Evolutionary conservation across 2,888 invertebrate species (phyloP), one percentile per base, ranked within the genome.

Genomic region (Scrobipalpa atriplicella): DNA sequence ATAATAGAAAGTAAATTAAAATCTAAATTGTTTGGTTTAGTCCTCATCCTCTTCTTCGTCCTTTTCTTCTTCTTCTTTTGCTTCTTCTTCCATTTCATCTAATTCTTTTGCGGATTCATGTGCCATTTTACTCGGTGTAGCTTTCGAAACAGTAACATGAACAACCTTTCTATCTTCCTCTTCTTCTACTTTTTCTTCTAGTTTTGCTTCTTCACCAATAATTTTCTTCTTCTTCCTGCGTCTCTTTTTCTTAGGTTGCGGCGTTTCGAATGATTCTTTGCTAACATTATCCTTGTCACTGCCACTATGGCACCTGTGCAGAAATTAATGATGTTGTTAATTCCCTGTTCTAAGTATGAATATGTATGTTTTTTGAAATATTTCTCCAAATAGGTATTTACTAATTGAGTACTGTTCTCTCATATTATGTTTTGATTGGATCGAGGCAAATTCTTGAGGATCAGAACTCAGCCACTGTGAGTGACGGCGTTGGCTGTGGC

Each of bases 181-280:
- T 38, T 36, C 60, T 16, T 60, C 60, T 39, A 38, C 3, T 60
- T 60, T 60, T 38, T 60, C 18, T 38, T 60, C 60, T 60, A 1
- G 47, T 47, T n/a, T 47, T 0, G 47, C 16, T 47, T 21, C 54
- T 56, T 56, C 54, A 21, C 29, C 21, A 11, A 11, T 19, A 10
- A 10, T 36, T 10, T 39, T 60, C 38, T 60, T 39, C 10, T 60
- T 60, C 18, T 8, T 60, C 29, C 9, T 60, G 36, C 60, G 54
- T 21, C 11, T 56, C 29, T 21, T 56, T 18, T 56, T 21, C 11
- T 11, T 11, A 6, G 21, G 19, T 5, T 29, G 1, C 21, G 2
- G 11, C 13, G 9, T 21, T 11, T 13, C 5, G 5, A 56, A 1
- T 21, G 54, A 21, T 13, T 56, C 54, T 56, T 56, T 56, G 21